Evolutionary conservation across 2,888 invertebrate species (phyloP), one percentile per base, ranked within the genome.

Genomic region (Lymantria dispar): DNA sequence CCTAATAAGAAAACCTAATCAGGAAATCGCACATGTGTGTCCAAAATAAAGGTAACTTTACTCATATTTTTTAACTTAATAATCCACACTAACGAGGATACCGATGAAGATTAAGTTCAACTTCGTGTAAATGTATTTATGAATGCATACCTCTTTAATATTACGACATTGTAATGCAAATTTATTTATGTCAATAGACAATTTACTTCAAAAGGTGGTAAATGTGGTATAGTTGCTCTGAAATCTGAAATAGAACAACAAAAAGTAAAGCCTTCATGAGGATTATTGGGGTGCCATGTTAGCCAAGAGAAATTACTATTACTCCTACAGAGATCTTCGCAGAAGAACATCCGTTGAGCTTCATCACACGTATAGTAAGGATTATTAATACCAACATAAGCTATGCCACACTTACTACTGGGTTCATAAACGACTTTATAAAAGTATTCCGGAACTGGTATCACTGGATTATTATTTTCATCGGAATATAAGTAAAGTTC

Each of bases 321-420:
- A 0, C 91, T 68, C 49, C 91, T 81, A 56, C 91, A 92, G 15
- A 85, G 45, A 58, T 93, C 91, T 0, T 75, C 43, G 58, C 94
- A 94, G 47, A 94, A 91, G 50, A 82, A 80, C 62, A 86, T 49
- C 0, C 71, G 58, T 3, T 50, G 62, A 0, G 83, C 85, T 58
- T 89, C 85, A 3, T 12, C 37, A 1, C 29, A 9, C 0, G 74
- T 70, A 29, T 83, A 83, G 64, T 92, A 91, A 0, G 95, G 94
- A 73, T 95, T 94, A 68, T 95, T 95, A 7, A 94, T 87, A 0
- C 93, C 93, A 11, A 95, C 67, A 64, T 94, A 92, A 0, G 91
- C 94, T 1, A 93, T 81, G 0, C 93, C 94, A 14, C 81, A 77
- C 36, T 83, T 78, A 0, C 74, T 74, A 0, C 52, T 56, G 2